Evolutionary conservation across 1,140 invertebrate species (phyloP), one percentile per base, ranked within the genome.

Genomic region (Potamilus streckersoni): DNA sequence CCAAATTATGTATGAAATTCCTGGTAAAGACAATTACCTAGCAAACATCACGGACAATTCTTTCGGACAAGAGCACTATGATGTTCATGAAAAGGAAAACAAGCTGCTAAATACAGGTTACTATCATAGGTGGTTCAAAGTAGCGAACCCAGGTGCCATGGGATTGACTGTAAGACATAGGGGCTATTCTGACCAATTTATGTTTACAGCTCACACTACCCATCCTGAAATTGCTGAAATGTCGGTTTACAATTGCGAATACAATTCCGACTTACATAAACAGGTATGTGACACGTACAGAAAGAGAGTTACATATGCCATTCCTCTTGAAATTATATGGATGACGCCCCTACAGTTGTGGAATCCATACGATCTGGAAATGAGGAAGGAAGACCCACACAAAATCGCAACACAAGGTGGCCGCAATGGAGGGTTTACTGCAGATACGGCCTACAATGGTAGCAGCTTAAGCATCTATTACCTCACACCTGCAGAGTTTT

Each of bases 321-420:
- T 87, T 5, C 85, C 85, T 12, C 66, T 87, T 20, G 85, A 87
- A 73, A 74, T 87, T 20, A 79, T 87, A 19, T 87, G 80, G 70
- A 55, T 84, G n/a, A 87, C 85, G 15, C 85, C 85, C 2, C 69
- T 87, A n/a, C 56, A 72, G 5, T 70, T 55, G 31, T 87, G 85
- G 85, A 87, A 87, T 67, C 85, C 85, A 19, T 82, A 83, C 73
- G 73, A 81, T 19, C 55, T 87, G 5, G 14, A 23, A 63, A 49
- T 49, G 38, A 49, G 11, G 11, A 65, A 67, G 16, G 12, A 31
- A 1, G 14, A 19, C 3, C 38, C 66, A 49, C 13, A 64, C 16
- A 64, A 62, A 58, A n/a, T 23, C 71, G 67, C 65, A 20, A 68
- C 27, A 12, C 56, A 57, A 1, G 60, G 63, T 23, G 73, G 71